Evolutionary conservation across 2,113 vertebrate genomes (phyloP).

Genomic region (Mionectes macconnelli): DNA sequence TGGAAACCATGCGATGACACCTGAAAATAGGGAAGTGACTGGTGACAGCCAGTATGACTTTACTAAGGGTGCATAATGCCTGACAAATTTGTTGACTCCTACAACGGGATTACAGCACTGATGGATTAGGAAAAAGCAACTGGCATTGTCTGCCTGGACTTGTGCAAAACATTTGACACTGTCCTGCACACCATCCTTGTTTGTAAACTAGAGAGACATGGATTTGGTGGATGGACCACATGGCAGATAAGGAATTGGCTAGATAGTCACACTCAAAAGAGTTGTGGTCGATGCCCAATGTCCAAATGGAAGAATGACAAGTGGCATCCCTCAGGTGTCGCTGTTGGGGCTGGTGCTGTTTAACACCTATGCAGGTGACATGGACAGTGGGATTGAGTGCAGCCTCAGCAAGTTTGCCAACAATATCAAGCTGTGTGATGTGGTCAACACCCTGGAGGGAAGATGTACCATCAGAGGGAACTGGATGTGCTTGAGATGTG

Average conservation of each 20-base stretch:
- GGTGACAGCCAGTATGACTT: background rate
- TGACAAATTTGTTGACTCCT: background rate
- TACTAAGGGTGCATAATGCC: background rate
- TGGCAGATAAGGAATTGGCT: background rate
- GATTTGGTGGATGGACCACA: background rate
- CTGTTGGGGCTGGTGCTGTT: background rate
- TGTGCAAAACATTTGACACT: background rate
- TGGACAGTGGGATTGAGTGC: background rate
- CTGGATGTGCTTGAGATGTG: background rate
- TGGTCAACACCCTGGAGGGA: background rate
- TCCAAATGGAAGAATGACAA: background rate
- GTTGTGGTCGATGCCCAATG: rapidly evolving
- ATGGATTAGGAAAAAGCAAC: background rate
- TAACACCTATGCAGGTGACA: background rate
- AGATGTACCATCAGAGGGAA: too few relatives aligned
- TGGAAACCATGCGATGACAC: background rate
- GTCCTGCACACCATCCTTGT: background rate
- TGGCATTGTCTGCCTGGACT: background rate
- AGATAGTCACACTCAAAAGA: background rate
- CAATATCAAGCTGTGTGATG: background rate
- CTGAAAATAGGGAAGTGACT: background rate
- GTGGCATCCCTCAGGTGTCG: background rate
- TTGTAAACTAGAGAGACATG: background rate
- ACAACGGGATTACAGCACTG: background rate
- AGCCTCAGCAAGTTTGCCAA: background rate